Percentiles rank a stretch among this genome's conserved stretches.
Evolutionary conservation across 2,797 vertebrate species (phyloP).

Genomic region (Oophaga sylvatica): DNA sequence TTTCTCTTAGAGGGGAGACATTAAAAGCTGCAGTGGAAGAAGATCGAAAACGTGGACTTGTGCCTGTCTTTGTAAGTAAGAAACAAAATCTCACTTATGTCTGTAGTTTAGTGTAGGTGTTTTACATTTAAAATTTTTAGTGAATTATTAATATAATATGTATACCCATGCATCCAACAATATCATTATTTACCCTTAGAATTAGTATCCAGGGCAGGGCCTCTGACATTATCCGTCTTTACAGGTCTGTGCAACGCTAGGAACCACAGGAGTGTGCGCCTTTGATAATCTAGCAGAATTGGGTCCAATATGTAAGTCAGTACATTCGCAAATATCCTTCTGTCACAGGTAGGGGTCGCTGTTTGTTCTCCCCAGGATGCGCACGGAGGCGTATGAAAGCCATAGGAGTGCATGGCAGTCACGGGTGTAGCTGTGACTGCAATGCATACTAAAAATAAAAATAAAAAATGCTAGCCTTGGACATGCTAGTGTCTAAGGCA

Average conservation of each 20-base stretch:
- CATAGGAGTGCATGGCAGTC: too few species aligned
- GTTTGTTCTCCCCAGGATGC: too few species aligned
- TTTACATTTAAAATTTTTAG: not conserved
- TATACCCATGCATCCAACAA: not conserved
- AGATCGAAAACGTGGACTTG: slow-evolving; percentile 83
- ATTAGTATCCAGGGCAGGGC: not conserved
- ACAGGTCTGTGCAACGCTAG: slow-evolving; percentile 91
- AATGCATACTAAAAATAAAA: too few species aligned
- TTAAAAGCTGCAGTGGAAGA: slow-evolving; percentile 86
- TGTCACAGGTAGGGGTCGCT: too few species aligned
- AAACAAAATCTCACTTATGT: not conserved
- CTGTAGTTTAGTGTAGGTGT: not conserved
- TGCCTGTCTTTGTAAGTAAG: slow-evolving; percentile 89
- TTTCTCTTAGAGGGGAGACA: slow-evolving; percentile 88
- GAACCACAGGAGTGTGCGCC: slow-evolving; percentile 93
- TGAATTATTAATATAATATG: not conserved
- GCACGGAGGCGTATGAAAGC: too few species aligned
- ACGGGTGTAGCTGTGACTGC: too few species aligned
- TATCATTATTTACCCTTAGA: not conserved
- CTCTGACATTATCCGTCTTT: not conserved
- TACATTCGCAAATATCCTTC: not conserved
- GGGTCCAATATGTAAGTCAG: slow-evolving; percentile 86
- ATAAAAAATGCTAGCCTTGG: too few species aligned
- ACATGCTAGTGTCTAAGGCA: too few species aligned
- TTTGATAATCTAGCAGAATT: slow-evolving; percentile 90